Evolutionary conservation across 2,113 vertebrate genomes (phyloP).

Genomic region (Embiotoca jacksoni): DNA sequence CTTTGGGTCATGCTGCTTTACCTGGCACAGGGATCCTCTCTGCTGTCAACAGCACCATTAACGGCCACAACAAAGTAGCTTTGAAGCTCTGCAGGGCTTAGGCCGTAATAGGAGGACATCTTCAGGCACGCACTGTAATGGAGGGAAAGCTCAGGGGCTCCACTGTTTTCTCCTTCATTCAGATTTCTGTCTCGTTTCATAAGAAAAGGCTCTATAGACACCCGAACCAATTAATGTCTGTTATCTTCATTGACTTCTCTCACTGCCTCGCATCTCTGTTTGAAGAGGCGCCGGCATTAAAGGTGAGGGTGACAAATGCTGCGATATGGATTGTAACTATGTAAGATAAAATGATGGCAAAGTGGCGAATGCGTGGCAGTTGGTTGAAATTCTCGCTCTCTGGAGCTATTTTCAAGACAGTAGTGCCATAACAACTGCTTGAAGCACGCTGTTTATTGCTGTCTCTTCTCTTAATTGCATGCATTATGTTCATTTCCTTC

Average conservation of each 20-base stretch:
- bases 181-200: conserved; percentile 65
- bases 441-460: conserved; percentile 52
- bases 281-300: conserved; percentile 31
- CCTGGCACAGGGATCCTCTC: conserved; percentile 55
- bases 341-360: conserved; percentile 8
- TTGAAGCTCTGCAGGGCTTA: conserved; percentile 69
- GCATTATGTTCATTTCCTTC: conserved; percentile 67
- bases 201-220: conserved; percentile 53
- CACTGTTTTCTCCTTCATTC: conserved; percentile 47
- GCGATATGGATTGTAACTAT: not conserved
- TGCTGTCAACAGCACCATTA: conserved; percentile 73
- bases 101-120: conserved; percentile 55
- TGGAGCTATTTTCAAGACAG: conserved; percentile 31
- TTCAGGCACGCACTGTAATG: conserved; percentile 40
- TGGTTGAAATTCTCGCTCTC: conserved; percentile 8
- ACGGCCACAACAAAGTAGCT: conserved; percentile 72
- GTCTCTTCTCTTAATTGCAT: conserved; percentile 66
- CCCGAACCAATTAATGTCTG: conserved; percentile 50
- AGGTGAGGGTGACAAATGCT: conserved; percentile 33
- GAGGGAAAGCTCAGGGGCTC: conserved; percentile 45
- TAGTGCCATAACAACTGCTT: conserved; percentile 37
- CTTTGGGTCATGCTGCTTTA: conserved; percentile 44
- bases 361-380: not conserved
- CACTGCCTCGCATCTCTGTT: conserved; percentile 16
- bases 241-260: conserved; percentile 22